Conservation (phyloP, 2,888 invertebrate species). For the Cheilosia variabilis region DNA sequence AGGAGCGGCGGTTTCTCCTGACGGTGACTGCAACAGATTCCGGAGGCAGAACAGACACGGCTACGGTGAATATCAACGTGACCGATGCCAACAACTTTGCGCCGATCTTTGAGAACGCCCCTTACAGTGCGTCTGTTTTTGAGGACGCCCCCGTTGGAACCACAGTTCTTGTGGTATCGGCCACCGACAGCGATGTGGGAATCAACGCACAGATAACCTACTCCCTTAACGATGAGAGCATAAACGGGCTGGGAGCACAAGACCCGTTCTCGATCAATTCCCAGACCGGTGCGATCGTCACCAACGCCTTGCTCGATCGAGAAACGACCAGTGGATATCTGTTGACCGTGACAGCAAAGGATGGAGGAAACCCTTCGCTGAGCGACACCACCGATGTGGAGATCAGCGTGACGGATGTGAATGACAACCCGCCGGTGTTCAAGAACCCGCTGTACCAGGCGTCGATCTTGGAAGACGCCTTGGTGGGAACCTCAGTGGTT, state of each 20-base stretch:
- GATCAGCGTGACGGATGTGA: conserved; percentile 97
- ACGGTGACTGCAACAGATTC: conserved; percentile 95
- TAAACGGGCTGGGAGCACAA: conserved; percentile 85
- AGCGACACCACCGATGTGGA: conserved; percentile 98
- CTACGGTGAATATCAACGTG: conserved; percentile 95
- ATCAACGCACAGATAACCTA: conserved; percentile 96
- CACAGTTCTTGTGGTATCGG: conserved; percentile 95
- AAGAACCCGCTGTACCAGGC: conserved; percentile 92
- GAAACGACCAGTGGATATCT: conserved; percentile 93
- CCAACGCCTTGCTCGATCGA: conserved; percentile 92
- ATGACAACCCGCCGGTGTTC: conserved; percentile 96
- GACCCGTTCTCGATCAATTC: conserved; percentile 94
- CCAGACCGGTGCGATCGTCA: conserved; percentile 96
- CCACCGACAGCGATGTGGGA: conserved; percentile 97
- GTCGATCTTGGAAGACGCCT: conserved; percentile 93
- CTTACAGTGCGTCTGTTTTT: conserved; percentile 94
- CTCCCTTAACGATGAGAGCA: conserved; percentile 88
- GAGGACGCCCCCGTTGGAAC: conserved; percentile 97
- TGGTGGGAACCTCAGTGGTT: conserved; percentile 91
- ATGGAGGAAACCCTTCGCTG: conserved; percentile 95
- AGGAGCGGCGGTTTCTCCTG: conserved; percentile 93
- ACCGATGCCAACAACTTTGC: conserved; percentile 97
- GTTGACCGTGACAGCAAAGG: conserved; percentile 95
- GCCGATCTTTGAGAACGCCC: conserved; percentile 96
- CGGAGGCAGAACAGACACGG: conserved; percentile 93